Evolutionary conservation across 2,888 invertebrate genomes (phyloP).

Genomic region (Crocallis elinguaria): DNA sequence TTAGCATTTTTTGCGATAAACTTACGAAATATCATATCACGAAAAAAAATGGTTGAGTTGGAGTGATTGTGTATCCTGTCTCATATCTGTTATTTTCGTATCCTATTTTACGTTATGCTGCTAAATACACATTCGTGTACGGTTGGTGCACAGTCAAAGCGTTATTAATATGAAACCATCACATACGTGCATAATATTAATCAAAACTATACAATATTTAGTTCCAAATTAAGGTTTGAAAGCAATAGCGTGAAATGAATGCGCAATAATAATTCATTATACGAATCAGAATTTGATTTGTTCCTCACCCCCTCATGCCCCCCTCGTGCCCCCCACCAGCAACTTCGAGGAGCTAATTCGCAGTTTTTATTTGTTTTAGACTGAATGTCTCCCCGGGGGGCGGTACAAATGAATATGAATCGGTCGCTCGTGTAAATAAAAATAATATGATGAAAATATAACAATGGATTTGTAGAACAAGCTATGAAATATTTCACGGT

Average conservation of each 20-base stretch:
- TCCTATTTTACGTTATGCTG: no score
- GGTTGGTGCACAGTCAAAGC: no score
- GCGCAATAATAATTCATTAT: slow-evolving; percentile 20
- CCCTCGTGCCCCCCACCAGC: slow-evolving; percentile 9
- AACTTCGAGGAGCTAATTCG: slow-evolving; percentile 14
- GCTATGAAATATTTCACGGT: background rate
- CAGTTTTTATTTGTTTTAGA: slow-evolving; percentile 32
- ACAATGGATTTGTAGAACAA: background rate
- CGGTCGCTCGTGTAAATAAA: slow-evolving; percentile 1
- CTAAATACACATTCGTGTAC: no score
- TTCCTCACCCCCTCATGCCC: background rate
- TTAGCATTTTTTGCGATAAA: no score
- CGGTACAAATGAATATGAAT: slow-evolving; percentile 18
- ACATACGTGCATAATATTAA: background rate
- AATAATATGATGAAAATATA: no score
- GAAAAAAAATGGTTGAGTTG: no score
- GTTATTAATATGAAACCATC: background rate
- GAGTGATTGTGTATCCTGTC: no score
- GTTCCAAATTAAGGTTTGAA: background rate
- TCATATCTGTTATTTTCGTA: no score
- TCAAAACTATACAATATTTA: slow-evolving; percentile 4
- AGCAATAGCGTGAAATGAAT: slow-evolving; percentile 1
- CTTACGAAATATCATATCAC: no score
- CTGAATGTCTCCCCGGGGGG: slow-evolving; percentile 19
- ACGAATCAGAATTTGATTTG: slow-evolving; percentile 21